Conservation (phyloP, 2,888 invertebrate genomes). For the Auanema freiburgensis region DNA sequence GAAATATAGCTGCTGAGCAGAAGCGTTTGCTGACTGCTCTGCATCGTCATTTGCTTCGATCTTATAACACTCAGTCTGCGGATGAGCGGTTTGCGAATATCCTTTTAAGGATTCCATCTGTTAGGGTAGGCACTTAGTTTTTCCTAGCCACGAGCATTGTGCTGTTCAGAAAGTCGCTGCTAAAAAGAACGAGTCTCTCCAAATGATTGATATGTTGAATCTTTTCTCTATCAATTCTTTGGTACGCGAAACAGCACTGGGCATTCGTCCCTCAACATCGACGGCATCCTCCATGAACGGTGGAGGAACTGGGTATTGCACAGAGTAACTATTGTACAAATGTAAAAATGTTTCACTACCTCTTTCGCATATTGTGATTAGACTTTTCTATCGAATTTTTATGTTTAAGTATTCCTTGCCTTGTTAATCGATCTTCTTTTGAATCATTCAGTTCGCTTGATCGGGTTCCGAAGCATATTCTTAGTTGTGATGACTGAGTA, state of each 20-base stretch:
- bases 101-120: slow-evolving; percentile 58
- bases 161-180: slow-evolving; percentile 59
- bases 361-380: no score
- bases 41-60: slow-evolving; percentile 37
- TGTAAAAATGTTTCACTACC: no score
- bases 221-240: slow-evolving; percentile 56
- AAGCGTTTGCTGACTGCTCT: slow-evolving; percentile 57
- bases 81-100: slow-evolving; percentile 58
- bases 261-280: slow-evolving; percentile 35
- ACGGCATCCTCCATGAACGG: no score
- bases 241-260: slow-evolving; percentile 60
- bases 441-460: no score
- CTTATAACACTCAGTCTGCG: slow-evolving; percentile 39
- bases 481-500: no score
- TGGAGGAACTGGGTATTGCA: no score
- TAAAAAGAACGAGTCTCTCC: slow-evolving; percentile 62
- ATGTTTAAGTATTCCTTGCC: no score
- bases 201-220: slow-evolving; percentile 63
- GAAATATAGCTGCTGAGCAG: slow-evolving; percentile 62
- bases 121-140: slow-evolving; percentile 36
- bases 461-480: no score
- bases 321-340: no score
- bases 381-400: no score
- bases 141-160: background rate
- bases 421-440: no score